Evolutionary conservation across 1,140 invertebrate species (phyloP), one percentile per base, ranked within the genome.

Genomic region (Drosophila athabasca): DNA sequence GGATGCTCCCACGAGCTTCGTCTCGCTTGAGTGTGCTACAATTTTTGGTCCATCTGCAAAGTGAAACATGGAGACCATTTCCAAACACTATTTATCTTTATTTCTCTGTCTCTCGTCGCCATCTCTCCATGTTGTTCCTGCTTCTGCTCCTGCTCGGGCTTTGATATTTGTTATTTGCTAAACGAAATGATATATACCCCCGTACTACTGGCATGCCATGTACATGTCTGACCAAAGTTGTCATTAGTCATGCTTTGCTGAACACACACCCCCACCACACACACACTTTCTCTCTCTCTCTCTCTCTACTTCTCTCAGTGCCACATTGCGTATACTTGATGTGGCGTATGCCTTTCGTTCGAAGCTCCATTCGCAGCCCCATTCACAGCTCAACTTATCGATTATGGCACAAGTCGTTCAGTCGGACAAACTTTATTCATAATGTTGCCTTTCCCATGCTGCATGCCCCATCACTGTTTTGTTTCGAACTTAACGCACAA

Each of bases 191-290:
- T 81, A 87, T 85, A 87, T 81, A 59, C 35, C 35, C 3, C 11
- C 35, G 1, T 13, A 39, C 11, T 13, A 4, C 46, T 46, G 54
- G 45, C 66, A 51, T 67, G 55, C 41, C 66, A 55, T 67, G 55
- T 64, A 79, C 70, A 67, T 57, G 64, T 71, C 71, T 64, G 68
- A 64, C 76, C 76, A 85, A 58, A 80, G 73, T 74, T 80, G 79
- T 87, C 82, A 87, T 85, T 85, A 81, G 83, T 87, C 82, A 85
- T 82, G 82, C 82, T 71, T 85, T 87, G 65, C 65, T 71, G 79
- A 69, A 84, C 66, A 57, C 44, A 71, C 48, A 64, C 51, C 49
- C 60, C 54, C 54, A 43, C 58, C 61, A 11, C 39, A 43, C 53
- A n/a, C 29, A 50, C 35, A 13, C 4, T 35, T 8, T 9, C 31